Conservation (phyloP, 2,113 vertebrate species). For the Andinoacara biseriatus region DNA sequence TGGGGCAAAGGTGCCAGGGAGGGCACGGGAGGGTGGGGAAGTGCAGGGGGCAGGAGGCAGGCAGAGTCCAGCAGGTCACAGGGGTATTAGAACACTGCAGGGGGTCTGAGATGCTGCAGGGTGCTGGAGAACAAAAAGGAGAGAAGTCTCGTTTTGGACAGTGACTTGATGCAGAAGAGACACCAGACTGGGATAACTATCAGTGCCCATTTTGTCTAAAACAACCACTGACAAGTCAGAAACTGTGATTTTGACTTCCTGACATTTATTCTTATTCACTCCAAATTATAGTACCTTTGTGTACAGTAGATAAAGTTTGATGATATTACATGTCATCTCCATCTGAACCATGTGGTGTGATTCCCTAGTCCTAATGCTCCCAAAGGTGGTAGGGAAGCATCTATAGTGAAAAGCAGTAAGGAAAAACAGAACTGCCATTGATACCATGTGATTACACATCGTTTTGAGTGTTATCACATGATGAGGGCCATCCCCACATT, state of each 20-base stretch:
- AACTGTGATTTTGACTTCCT: background rate
- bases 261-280: background rate
- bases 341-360: slow-evolving; percentile 5
- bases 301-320: background rate
- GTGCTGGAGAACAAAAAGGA: background rate
- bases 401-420: slow-evolving; percentile 70
- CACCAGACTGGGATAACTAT: slow-evolving; percentile 3
- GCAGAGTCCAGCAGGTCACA: slow-evolving; percentile 38
- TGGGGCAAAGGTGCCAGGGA: slow-evolving; percentile 76
- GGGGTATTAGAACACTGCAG: slow-evolving; percentile 16
- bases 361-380: background rate
- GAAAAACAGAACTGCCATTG: slow-evolving; percentile 81
- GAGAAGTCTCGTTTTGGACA: background rate
- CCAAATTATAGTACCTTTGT: background rate
- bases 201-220: background rate
- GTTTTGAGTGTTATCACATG: too few relatives aligned
- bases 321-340: background rate
- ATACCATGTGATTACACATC: slow-evolving; percentile 70
- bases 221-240: background rate
- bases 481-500: slow-evolving; percentile 78
- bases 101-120: background rate
- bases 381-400: slow-evolving; percentile 67
- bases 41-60: slow-evolving; percentile 43
- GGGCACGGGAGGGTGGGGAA: slow-evolving; percentile 60
- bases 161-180: background rate